These are phyloP conservation scores for Rhabdomys pumilio DNA, from an alignment of 2,797 vertebrate species.

Conservation along the genomic window DNA sequence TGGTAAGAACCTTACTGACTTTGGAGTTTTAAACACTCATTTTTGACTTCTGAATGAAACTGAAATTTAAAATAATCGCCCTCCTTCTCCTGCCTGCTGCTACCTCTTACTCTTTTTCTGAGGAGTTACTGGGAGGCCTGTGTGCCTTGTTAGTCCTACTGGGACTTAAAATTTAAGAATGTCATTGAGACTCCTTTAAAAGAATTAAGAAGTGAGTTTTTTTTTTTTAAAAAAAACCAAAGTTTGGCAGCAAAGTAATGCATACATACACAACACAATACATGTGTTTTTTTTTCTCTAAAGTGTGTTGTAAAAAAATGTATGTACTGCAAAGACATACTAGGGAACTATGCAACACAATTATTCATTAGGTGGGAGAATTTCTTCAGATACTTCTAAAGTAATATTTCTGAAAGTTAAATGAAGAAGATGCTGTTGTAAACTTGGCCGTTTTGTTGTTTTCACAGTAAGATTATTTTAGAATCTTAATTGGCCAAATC, in stretches of 20 bases:
- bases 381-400: neutral
- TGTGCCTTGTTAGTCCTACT: neutral
- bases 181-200: constrained; percentile 4
- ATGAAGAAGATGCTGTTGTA: neutral
- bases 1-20: neutral
- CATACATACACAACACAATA: neutral
- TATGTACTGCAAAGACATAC: neutral
- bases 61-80: neutral
- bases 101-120: neutral
- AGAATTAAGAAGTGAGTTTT: neutral
- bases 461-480: constrained; percentile 15
- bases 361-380: neutral
- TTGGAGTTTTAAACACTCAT: neutral
- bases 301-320: accelerated
- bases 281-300: neutral
- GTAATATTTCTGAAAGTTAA: neutral
- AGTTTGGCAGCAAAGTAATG: constrained; percentile 14
- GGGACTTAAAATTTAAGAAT: neutral
- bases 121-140: neutral
- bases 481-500: neutral
- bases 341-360: constrained; percentile 70
- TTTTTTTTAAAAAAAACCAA: neutral
- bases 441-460: neutral
- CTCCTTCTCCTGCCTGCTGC: neutral
- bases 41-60: constrained; percentile 25